phyloP scores from a whole-genome alignment of 2,797 vertebrate genomes.

The Semotilus atromaculatus region DNA sequence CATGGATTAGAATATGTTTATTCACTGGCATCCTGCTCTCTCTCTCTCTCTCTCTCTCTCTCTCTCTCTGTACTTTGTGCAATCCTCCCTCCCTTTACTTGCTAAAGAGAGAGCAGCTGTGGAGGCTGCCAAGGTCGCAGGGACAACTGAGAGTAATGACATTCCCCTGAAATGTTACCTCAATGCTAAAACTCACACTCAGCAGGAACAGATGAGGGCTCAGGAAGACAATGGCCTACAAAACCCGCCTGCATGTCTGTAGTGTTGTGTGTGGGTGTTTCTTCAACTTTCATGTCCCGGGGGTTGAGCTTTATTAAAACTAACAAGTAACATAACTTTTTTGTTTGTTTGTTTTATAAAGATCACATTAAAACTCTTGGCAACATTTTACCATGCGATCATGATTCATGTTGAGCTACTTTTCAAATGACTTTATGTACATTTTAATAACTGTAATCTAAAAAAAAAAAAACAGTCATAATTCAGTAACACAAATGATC shows the following conservation, averaged over 20 bases:
- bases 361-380: neutral
- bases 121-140: constrained; percentile 71
- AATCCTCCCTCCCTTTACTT: constrained; percentile 19
- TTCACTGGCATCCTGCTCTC: constrained; percentile 64
- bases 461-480: neutral
- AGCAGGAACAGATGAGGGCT: constrained; percentile 62
- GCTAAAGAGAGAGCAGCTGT: constrained; percentile 58
- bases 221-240: constrained; percentile 57
- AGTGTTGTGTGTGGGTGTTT: constrained; percentile 8
- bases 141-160: constrained; percentile 73
- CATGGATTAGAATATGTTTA: constrained; percentile 76
- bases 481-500: neutral
- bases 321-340: neutral
- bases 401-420: neutral
- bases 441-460: no score
- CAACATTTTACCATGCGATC: neutral
- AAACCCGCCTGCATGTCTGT: constrained; percentile 44
- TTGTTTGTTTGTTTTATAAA: neutral
- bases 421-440: neutral
- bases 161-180: constrained; percentile 76
- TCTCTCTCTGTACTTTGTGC: neutral
- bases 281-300: neutral
- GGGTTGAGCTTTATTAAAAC: constrained; percentile 4
- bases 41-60: no score
- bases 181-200: constrained; percentile 63